Evolutionary conservation across 2,113 vertebrate genomes (phyloP).

Genomic region (Vidua macroura): DNA sequence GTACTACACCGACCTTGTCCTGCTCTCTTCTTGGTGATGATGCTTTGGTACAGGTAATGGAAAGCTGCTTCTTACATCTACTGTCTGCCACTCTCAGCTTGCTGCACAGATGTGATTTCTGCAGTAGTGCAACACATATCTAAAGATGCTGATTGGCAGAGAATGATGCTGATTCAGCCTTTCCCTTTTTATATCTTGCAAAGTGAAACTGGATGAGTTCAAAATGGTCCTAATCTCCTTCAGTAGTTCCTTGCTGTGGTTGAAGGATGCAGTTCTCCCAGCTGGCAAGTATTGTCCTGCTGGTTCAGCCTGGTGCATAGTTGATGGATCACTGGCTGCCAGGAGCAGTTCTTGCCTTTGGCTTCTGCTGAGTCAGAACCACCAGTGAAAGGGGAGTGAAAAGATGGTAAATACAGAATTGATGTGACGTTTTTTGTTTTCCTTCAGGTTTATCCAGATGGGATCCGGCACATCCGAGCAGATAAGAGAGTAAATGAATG

Average conservation of each 20-base stretch:
- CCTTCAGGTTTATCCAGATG: slow-evolving; percentile 93
- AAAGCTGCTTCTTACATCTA: not conserved
- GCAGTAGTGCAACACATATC: no score
- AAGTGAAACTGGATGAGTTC: not conserved
- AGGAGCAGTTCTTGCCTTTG: not conserved
- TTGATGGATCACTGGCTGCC: not conserved
- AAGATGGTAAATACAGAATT: not conserved
- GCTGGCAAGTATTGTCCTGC: fast-evolving
- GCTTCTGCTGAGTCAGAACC: not conserved
- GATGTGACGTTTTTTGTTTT: not conserved
- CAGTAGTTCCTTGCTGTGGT: not conserved
- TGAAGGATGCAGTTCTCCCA: not conserved
- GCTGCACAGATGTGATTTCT: fast-evolving
- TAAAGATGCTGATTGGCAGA: not conserved
- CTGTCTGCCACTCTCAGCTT: not conserved
- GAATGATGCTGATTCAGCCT: not conserved
- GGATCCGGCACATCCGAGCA: slow-evolving; percentile 94
- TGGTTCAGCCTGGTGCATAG: not conserved
- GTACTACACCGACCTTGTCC: slow-evolving; percentile 95
- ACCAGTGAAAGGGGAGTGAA: not conserved
- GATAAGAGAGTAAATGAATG: slow-evolving; percentile 99
- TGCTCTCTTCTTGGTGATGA: slow-evolving; percentile 96
- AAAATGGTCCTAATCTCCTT: not conserved
- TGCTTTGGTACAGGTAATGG: slow-evolving; percentile 91
- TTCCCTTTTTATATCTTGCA: not conserved